A percentile compares a stretch with the other conserved stretches of the same genome.
phyloP scores from a whole-genome alignment of 2,888 invertebrate genomes.

The Nebria brevicollis region DNA sequence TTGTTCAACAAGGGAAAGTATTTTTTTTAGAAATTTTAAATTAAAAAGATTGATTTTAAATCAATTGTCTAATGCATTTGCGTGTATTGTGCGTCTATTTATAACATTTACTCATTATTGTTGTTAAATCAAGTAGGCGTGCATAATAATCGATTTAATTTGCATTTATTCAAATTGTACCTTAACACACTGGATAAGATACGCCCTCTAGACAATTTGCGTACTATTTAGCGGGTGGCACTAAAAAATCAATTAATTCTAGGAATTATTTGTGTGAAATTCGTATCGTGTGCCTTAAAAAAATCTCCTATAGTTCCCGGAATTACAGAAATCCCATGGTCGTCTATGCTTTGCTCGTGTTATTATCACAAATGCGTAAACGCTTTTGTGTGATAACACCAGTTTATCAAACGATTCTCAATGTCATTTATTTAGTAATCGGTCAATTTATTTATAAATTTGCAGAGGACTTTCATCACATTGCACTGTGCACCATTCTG shows the following conservation, averaged over 20 bases:
- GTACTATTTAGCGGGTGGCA: not conserved
- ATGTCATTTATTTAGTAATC: slow-evolving; percentile 14
- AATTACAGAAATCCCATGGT: slow-evolving; percentile 27
- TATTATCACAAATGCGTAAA: slow-evolving; percentile 5
- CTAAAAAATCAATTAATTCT: not conserved
- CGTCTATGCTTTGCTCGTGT: slow-evolving; percentile 6
- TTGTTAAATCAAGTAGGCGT: slow-evolving; percentile 6
- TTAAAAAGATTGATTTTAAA: not conserved
- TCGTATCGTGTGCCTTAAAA: no score
- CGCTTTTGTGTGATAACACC: slow-evolving; percentile 7
- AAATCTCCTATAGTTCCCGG: not conserved
- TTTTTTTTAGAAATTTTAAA: not conserved
- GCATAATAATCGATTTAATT: slow-evolving; percentile 7
- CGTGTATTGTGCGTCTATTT: not conserved
- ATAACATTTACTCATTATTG: not conserved
- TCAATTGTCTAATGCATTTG: not conserved
- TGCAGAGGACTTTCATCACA: not conserved
- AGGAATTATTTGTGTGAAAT: not conserved
- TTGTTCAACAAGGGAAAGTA: not conserved
- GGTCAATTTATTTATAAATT: slow-evolving; percentile 5
- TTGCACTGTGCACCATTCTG: not conserved
- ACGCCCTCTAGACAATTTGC: not conserved
- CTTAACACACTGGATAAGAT: not conserved
- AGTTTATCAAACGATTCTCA: slow-evolving; percentile 16
- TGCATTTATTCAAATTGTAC: slow-evolving; percentile 7